Evolutionary conservation across 2,113 vertebrate species (phyloP).

Genomic region (Oxyruncus cristatus): DNA sequence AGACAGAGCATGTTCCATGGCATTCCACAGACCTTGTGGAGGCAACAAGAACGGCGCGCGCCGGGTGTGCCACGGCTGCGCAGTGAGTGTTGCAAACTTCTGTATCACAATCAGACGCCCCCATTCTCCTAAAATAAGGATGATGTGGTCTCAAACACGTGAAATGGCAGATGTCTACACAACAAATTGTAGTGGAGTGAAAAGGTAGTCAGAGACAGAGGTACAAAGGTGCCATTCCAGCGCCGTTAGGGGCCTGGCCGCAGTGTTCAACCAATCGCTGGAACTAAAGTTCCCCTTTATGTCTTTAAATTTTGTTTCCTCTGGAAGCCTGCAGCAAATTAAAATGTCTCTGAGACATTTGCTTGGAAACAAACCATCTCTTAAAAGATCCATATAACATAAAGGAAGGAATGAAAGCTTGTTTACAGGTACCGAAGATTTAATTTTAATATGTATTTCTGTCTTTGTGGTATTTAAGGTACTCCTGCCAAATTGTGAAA

Average conservation of each 20-base stretch:
- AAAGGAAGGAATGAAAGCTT: background rate
- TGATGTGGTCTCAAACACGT: background rate
- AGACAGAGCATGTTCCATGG: rapidly evolving
- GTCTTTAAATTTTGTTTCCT: background rate
- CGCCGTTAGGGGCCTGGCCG: rapidly evolving
- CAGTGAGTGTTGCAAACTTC: background rate
- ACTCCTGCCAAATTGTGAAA: background rate
- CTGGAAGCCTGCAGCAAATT: background rate
- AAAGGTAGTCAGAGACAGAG: background rate
- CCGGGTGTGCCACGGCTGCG: background rate
- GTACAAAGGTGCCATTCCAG: background rate
- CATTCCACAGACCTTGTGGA: background rate
- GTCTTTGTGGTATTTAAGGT: background rate
- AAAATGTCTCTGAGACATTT: background rate
- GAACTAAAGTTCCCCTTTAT: background rate
- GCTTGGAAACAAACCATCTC: background rate
- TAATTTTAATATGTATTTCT: background rate
- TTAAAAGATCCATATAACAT: background rate
- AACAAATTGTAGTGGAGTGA: background rate
- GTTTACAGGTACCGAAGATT: background rate
- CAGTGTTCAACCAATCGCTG: rapidly evolving
- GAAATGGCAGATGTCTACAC: background rate
- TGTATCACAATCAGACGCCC: background rate
- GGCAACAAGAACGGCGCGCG: background rate
- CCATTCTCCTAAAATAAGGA: background rate